Evolutionary conservation across 2,888 invertebrate species (phyloP), one percentile per base, ranked within the genome.

Genomic region (Troilus luridus): DNA sequence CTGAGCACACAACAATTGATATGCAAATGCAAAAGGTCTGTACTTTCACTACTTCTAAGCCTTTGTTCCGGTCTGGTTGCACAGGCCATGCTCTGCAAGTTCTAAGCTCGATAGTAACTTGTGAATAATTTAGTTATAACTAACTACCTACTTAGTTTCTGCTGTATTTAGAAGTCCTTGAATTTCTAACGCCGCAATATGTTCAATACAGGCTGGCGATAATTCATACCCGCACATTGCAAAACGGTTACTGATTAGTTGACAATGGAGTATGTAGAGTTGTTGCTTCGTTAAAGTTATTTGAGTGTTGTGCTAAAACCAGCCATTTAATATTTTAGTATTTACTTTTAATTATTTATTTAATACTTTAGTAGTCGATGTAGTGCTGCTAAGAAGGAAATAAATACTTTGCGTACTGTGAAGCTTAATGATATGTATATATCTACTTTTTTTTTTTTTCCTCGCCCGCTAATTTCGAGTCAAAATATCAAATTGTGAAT

Each of bases 31-130:
- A 77, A 41, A 41, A 77, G 72, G 41, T 77, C 14, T 10, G 17
- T 41, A 77, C 72, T 77, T 77, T 77, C 72, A 77, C 72, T 77
- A 3, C 72, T 77, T 77, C 27, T 41, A 77, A 41, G 72, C 10
- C 72, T 77, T 77, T 77, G 72, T 77, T 41, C 19, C 41, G 72
- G 72, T 77, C 72, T 77, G 72, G 27, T 77, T 67, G 24, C 27
- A 67, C 24, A 27, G 67, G 27, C 27, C 72, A 77, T 41, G 72
- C 27, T 77, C 72, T 19, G 17, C 24, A 41, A 17, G 41, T 41
- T 17, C 9, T 77, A 7, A 41, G 41, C 41, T 5, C 17, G 8
- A 77, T 41, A 77, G 27, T 7, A 77, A 77, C 27, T 41, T 77
- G 72, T 77, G 27, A 77, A 77, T 77, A 77, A 77, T 77, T 77